Conservation (phyloP, 2,888 invertebrate species). For the Thalpophila matura region DNA sequence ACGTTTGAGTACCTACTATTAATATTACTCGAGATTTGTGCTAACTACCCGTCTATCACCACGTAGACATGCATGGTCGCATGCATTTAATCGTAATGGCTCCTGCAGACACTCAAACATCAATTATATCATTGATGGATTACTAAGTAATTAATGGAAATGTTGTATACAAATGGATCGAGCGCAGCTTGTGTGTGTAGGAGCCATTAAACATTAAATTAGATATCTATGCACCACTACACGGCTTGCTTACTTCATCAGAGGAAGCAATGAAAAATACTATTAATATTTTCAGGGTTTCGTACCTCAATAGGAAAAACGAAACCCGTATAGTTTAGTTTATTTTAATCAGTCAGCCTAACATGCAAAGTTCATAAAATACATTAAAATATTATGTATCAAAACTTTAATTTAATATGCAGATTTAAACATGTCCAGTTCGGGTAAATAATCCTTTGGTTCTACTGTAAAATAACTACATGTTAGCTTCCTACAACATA, state of each 20-base stretch:
- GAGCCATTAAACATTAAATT: constrained; percentile 8
- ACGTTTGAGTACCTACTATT: not conserved
- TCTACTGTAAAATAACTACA: too few relatives aligned
- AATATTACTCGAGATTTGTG: not conserved
- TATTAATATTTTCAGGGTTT: too few relatives aligned
- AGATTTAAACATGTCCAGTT: constrained; percentile 5
- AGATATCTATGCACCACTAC: not conserved
- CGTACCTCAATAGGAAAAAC: too few relatives aligned
- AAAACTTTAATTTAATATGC: constrained; percentile 2
- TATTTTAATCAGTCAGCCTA: not conserved
- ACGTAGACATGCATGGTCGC: not conserved
- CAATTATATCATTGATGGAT: constrained; percentile 42
- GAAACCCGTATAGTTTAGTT: not conserved
- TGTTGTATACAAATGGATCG: constrained; percentile 18
- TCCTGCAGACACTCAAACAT: constrained; percentile 11
- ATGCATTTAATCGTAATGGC: constrained; percentile 35
- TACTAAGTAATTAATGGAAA: constrained; percentile 32
- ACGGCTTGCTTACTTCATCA: not conserved
- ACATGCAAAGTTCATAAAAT: constrained; percentile 5
- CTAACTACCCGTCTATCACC: not conserved
- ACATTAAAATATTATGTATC: too few relatives aligned
- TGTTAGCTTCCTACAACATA: too few relatives aligned
- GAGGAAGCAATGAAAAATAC: too few relatives aligned
- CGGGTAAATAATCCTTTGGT: not conserved
- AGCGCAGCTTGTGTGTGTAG: not conserved